These are phyloP conservation scores for Lycocerus yunnanus DNA, from an alignment of 2,888 invertebrate genomes.

Conservation along the genomic window DNA sequence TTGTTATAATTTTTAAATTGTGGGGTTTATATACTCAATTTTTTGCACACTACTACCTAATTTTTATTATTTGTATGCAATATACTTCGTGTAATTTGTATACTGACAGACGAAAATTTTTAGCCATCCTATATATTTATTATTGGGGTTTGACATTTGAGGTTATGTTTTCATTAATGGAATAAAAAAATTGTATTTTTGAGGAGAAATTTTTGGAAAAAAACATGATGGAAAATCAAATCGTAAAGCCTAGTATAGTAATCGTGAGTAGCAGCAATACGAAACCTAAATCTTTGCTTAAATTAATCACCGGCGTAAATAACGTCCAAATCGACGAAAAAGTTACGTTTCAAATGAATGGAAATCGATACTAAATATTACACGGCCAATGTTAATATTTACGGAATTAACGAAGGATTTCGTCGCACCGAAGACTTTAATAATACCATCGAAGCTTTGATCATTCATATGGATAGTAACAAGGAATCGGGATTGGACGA, in stretches of 20 bases:
- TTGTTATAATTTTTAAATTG: no score
- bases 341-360: constrained; percentile 53
- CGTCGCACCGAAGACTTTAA: constrained; percentile 57
- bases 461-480: constrained; percentile 66
- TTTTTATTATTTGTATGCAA: no score
- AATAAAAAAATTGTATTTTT: background rate
- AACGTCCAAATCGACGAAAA: constrained; percentile 37
- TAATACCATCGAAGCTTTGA: constrained; percentile 63
- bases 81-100: no score
- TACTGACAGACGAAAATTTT: no score
- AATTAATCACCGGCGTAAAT: constrained; percentile 49
- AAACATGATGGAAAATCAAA: background rate
- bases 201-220: background rate
- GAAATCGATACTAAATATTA: constrained; percentile 75
- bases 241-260: constrained; percentile 45
- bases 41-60: no score
- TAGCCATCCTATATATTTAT: constrained; percentile 20
- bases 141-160: background rate
- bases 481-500: constrained; percentile 56
- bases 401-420: constrained; percentile 57
- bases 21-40: no score
- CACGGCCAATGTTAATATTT: constrained; percentile 64
- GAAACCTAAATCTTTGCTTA: constrained; percentile 52
- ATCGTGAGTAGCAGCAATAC: constrained; percentile 52
- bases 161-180: background rate